Percentiles rank a stretch among this genome's conserved stretches.
Evolutionary conservation across 1,140 invertebrate genomes (phyloP).

Genomic region (Drosophila ercepeae): DNA sequence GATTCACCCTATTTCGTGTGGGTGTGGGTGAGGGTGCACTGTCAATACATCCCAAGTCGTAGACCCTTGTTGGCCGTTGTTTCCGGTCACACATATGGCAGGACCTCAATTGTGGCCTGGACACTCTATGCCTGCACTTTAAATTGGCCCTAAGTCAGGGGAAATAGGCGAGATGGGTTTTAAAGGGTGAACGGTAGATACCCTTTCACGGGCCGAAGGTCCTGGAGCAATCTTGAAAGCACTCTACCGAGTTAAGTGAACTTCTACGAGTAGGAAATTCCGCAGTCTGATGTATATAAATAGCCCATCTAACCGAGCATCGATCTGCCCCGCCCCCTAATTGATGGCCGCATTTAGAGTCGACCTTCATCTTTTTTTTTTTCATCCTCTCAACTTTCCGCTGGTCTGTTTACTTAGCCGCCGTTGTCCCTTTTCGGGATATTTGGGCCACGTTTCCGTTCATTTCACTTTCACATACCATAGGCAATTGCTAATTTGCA

Average conservation of each 20-base stretch:
- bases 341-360: conserved; percentile 47
- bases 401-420: conserved; percentile 21
- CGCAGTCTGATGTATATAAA: conserved; percentile 67
- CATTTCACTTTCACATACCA: conserved; percentile 55
- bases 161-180: neutral
- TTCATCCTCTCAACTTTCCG: conserved; percentile 4
- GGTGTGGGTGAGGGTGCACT: conserved; percentile 15
- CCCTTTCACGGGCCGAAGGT: conserved; percentile 9
- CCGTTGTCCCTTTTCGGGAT: conserved; percentile 24
- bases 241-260: conserved; percentile 49
- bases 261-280: conserved; percentile 12
- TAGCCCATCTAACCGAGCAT: conserved; percentile 26
- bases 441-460: conserved; percentile 48
- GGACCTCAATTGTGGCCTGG: conserved; percentile 36
- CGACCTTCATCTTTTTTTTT: conserved; percentile 40
- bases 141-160: conserved; percentile 29
- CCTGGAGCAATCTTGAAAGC: conserved; percentile 3
- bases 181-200: conserved; percentile 13
- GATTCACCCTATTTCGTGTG: neutral
- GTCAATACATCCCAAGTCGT: conserved; percentile 45
- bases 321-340: conserved; percentile 45
- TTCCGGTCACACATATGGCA: conserved; percentile 44
- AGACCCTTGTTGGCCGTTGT: conserved; percentile 34
- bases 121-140: conserved; percentile 39
- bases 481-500: conserved; percentile 57